These are phyloP conservation scores for Pristionchus mayeri DNA, from an alignment of 2,888 invertebrate genomes.

Conservation along the genomic window DNA sequence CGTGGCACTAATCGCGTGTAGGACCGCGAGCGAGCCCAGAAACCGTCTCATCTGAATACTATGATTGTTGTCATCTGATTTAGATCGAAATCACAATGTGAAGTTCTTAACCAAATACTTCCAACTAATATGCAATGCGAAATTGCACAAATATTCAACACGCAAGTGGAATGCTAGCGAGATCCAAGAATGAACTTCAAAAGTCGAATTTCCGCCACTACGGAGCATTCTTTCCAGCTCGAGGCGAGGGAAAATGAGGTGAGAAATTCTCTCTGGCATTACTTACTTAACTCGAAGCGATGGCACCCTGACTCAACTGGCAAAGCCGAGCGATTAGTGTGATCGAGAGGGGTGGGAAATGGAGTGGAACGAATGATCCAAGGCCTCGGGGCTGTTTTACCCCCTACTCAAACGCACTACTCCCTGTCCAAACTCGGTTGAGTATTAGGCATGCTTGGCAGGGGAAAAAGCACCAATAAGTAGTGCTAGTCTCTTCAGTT, in stretches of 20 bases:
- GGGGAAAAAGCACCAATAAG: not conserved
- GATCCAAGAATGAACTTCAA: too few relatives aligned
- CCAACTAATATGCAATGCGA: too few relatives aligned
- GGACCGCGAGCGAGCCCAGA: not conserved
- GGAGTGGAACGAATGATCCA: not conserved
- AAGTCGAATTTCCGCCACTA: too few relatives aligned
- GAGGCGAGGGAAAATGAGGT: too few relatives aligned
- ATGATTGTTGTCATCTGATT: too few relatives aligned
- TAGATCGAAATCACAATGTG: too few relatives aligned
- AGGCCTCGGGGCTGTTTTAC: not conserved
- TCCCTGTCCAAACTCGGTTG: not conserved
- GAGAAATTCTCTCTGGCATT: too few relatives aligned
- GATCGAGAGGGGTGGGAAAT: not conserved
- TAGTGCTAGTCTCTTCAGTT: not conserved
- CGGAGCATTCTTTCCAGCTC: too few relatives aligned
- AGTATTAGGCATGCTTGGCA: not conserved
- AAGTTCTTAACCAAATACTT: too few relatives aligned
- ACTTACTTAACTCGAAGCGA: not conserved
- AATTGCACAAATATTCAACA: not conserved
- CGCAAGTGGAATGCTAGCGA: too few relatives aligned
- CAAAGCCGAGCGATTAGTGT: not conserved
- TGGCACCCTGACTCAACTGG: not conserved
- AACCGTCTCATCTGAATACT: not conserved
- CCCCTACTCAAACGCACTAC: constrained; percentile 15
- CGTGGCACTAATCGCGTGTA: not conserved